Base-by-base conservation (phyloP, 35 echinoderm and acorn worm species). In the Strongylocentrotus purpuratus region DNA sequence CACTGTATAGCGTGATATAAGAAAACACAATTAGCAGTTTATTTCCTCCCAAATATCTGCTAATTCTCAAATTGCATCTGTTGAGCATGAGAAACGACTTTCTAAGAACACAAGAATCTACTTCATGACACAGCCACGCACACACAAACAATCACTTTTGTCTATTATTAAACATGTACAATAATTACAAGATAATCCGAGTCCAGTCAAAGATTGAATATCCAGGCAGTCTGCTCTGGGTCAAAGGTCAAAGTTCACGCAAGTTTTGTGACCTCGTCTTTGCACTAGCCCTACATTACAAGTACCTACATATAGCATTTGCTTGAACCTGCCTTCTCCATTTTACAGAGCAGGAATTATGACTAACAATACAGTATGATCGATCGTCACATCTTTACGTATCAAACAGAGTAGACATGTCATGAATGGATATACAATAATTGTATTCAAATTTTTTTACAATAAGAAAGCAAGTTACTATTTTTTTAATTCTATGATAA, bases 281-380 rank as follows among this genome's bases (percentile, higher is more conserved):
- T 92, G 91, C 91, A 92, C 91, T 92, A 92, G 91, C 91, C 91
- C 91, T 92, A 46, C 47, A 92, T 92, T 31, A 92, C 45, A 92
- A 14, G 32, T n/a, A 88, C 32, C 87, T 35, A 70, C 61, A 70
- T 70, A 70, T 28, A 88, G 45, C 86, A 88, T 88, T 33, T 88
- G 87, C 87, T 88, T 88, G 18, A 25, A 70, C 28, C 61, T 70
- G 2, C 61, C 18, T 25, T 70, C 61, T 70, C 22, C 5, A 70
- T 6, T 11, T 28, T 20, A 59, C 52, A 70, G 17, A 25, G 17
- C 17, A 70, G 61, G 61, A 70, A 14, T 70, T 7, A 70, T 25
- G 61, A 70, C 17, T 70, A 20, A 70, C 61, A 20, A 70, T 20
- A 22, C 61, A 70, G 61, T 5, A 70, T 70, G 17, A 50, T 50